These are phyloP conservation scores for Synergus umbraculus DNA, from an alignment of 2,888 invertebrate species.

Conservation along the genomic window DNA sequence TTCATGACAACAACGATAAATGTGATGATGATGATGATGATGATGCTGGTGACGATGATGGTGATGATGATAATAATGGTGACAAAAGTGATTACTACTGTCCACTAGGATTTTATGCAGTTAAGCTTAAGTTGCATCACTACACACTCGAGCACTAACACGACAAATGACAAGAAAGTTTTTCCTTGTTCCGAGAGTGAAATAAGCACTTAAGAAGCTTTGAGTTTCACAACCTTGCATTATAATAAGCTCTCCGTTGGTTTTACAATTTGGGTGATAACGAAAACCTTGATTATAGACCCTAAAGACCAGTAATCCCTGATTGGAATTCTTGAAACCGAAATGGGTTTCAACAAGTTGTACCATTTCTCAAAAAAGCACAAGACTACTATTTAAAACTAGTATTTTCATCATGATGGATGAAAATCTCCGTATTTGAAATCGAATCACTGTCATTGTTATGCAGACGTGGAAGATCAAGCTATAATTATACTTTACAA, in stretches of 20 bases:
- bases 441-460: conserved; percentile 25
- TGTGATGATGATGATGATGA: not conserved
- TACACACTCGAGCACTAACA: not conserved
- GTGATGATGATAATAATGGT: not conserved
- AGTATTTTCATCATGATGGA: not conserved
- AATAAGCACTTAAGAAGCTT: conserved; percentile 7
- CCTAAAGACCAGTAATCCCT: not conserved
- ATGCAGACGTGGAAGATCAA: conserved; percentile 18
- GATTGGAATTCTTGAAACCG: not conserved
- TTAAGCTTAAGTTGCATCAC: not conserved
- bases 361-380: not conserved
- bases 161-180: not conserved
- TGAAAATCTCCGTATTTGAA: conserved; percentile 5
- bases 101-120: not conserved
- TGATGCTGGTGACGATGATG: not conserved
- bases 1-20: not conserved
- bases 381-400: not conserved
- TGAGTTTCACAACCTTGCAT: not conserved
- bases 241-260: not conserved
- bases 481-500: conserved; percentile 36
- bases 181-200: not conserved
- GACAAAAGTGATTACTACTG: not conserved
- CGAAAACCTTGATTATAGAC: not conserved
- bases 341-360: not conserved
- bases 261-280: not conserved